A percentile compares a stretch with the other conserved stretches of the same genome.
Evolutionary conservation across 2,113 vertebrate genomes (phyloP).

Genomic region (Amphilophus citrinellus): DNA sequence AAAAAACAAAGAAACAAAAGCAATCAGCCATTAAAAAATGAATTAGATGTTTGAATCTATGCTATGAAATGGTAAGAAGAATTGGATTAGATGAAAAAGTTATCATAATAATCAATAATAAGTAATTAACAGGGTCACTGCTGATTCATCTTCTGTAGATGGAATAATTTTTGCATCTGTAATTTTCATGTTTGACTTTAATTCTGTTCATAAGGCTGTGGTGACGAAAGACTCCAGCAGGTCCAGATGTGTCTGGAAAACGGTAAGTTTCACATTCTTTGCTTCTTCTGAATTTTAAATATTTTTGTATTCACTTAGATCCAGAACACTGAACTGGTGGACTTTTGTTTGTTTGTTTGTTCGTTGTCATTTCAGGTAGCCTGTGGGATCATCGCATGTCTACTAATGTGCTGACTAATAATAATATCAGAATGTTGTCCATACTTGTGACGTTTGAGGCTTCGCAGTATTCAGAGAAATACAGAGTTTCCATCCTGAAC

Average conservation of each 20-base stretch:
- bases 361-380: conserved; percentile 68
- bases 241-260: conserved; percentile 69
- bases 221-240: conserved; percentile 35
- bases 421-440: not conserved
- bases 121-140: not conserved
- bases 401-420: not conserved
- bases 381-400: conserved; percentile 69
- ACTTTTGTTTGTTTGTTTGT: not conserved
- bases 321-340: not conserved
- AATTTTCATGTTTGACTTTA: not conserved
- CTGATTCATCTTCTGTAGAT: not conserved
- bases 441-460: conserved; percentile 67
- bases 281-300: not conserved
- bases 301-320: not conserved
- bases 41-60: not conserved
- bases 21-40: too few species aligned
- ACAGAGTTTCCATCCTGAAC: conserved; percentile 67
- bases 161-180: not conserved
- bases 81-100: not conserved
- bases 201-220: conserved; percentile 64
- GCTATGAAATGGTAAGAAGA: not conserved
- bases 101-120: not conserved
- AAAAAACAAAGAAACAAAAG: too few species aligned
- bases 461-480: conserved; percentile 67
- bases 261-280: conserved; percentile 48